Percentiles rank a stretch among this genome's conserved stretches.
Evolutionary conservation across 2,797 vertebrate species (phyloP).

Genomic region (Coranthus polyacanthus): DNA sequence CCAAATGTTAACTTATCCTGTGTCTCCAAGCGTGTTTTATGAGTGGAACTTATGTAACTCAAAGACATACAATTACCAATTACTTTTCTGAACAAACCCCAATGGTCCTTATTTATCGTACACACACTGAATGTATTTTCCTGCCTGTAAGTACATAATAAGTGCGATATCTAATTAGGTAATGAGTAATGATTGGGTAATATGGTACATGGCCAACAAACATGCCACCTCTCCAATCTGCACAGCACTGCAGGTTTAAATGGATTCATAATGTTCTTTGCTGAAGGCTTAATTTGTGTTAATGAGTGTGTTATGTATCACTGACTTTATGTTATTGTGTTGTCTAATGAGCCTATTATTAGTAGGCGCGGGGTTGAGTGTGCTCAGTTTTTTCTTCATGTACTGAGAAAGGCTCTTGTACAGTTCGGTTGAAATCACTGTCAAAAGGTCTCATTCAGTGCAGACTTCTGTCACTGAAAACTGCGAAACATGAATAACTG

Average conservation of each 20-base stretch:
- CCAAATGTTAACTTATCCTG: conserved; percentile 26
- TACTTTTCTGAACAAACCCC: conserved; percentile 33
- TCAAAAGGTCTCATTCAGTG: neutral
- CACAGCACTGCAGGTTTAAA: conserved; percentile 45
- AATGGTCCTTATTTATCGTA: conserved; percentile 33
- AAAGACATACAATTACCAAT: conserved; percentile 44
- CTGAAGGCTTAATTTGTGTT: conserved; percentile 60
- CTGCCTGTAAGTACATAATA: conserved; percentile 49
- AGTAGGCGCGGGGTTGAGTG: conserved; percentile 10
- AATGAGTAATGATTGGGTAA: conserved; percentile 52
- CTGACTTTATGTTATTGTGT: conserved; percentile 50
- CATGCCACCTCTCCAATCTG: conserved; percentile 26
- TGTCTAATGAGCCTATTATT: conserved; percentile 52
- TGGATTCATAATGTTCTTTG: conserved; percentile 53
- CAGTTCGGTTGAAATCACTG: neutral
- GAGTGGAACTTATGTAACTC: conserved; percentile 44
- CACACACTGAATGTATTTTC: conserved; percentile 25
- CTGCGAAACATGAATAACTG: too few species aligned
- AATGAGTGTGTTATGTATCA: conserved; percentile 49
- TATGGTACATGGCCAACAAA: conserved; percentile 29
- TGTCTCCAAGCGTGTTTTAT: conserved; percentile 19
- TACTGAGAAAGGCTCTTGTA: neutral
- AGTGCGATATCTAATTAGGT: conserved; percentile 59
- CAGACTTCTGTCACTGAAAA: too few species aligned
- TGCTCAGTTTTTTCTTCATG: conserved; percentile 13